A percentile compares a stretch with the other conserved stretches of the same genome.
phyloP scores from a whole-genome alignment of 1,140 invertebrate species.

The Onthophagus taurus region DNA sequence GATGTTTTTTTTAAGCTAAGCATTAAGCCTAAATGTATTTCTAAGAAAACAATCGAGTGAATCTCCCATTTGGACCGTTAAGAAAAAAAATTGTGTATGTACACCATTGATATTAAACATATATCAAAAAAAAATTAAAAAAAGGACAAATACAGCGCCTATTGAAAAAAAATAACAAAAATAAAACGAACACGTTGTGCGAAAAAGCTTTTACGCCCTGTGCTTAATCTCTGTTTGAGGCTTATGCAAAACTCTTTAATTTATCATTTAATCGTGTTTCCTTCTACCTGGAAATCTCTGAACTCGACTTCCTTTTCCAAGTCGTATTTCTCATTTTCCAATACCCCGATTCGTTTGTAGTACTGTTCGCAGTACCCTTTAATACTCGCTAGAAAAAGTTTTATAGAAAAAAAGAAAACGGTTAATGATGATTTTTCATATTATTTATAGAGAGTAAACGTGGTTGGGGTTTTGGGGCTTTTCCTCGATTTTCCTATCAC shows the following conservation, averaged over 20 bases:
- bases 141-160: not conserved
- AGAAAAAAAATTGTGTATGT: conserved; percentile 21
- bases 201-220: conserved; percentile 11
- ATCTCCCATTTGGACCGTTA: too few relatives aligned
- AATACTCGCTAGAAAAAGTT: conserved; percentile 54
- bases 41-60: too few relatives aligned
- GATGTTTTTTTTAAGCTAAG: too few relatives aligned
- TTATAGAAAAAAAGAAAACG: not conserved
- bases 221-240: conserved; percentile 11
- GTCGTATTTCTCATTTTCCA: conserved; percentile 95
- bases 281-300: conserved; percentile 78
- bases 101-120: too few relatives aligned
- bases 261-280: conserved; percentile 3
- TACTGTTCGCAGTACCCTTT: conserved; percentile 79
- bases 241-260: conserved; percentile 7
- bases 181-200: conserved; percentile 9
- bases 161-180: not conserved
- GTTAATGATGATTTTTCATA: not conserved
- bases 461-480: too few relatives aligned
- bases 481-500: not conserved
- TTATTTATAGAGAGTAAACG: not conserved
- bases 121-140: not conserved
- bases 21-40: too few relatives aligned
- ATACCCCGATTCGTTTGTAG: conserved; percentile 72
- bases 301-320: conserved; percentile 88